phyloP scores from a whole-genome alignment of 2,888 invertebrate genomes.

The Diarsia brunnea region DNA sequence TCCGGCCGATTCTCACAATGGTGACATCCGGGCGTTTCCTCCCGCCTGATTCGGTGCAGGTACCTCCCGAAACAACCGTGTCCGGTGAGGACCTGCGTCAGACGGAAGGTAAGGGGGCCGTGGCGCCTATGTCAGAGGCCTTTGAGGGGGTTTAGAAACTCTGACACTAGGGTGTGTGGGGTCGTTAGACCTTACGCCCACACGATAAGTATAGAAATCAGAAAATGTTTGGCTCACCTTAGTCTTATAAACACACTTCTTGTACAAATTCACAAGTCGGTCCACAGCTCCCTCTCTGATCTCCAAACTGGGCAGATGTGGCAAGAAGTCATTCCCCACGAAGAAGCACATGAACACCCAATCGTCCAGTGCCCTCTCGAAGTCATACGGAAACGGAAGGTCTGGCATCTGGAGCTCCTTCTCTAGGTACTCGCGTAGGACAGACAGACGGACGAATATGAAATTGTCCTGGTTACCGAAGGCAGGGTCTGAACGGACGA shows the following conservation, averaged over 20 bases:
- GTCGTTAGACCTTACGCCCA: too few relatives aligned
- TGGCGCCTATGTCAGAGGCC: too few relatives aligned
- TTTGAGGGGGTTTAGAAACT: too few relatives aligned
- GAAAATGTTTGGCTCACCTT: constrained; percentile 88
- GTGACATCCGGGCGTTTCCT: too few relatives aligned
- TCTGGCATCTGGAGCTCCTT: constrained; percentile 97
- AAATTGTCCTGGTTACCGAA: constrained; percentile 95
- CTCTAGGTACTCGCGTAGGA: constrained; percentile 98
- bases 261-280: constrained; percentile 97
- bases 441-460: constrained; percentile 98
- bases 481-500: constrained; percentile 91
- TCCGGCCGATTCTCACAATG: too few relatives aligned
- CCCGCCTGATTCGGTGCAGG: too few relatives aligned
- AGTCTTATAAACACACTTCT: constrained; percentile 98
- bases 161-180: too few relatives aligned
- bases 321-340: constrained; percentile 99
- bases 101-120: too few relatives aligned
- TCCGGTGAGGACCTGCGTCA: too few relatives aligned
- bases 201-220: neutral
- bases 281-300: constrained; percentile 99
- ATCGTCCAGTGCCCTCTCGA: constrained; percentile 98
- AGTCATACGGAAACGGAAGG: constrained; percentile 98
- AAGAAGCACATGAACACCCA: constrained; percentile 99
- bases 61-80: too few relatives aligned
- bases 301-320: constrained; percentile 99